Evolutionary conservation across 2,888 invertebrate genomes (phyloP).

Genomic region (Metallyticus violacea): DNA sequence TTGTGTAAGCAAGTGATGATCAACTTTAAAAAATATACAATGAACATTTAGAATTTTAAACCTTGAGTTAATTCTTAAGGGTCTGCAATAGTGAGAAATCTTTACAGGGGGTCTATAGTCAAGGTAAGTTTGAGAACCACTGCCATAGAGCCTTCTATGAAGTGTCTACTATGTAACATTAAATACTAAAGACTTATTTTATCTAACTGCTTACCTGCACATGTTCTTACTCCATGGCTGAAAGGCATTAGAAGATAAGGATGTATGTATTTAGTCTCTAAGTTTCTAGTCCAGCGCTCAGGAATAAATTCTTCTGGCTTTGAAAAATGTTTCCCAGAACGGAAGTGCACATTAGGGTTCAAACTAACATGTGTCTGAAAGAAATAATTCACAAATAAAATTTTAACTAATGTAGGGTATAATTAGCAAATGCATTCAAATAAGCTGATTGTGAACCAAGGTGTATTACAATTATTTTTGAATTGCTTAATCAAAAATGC

Average conservation of each 20-base stretch:
- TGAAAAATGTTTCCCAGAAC: conserved; percentile 40
- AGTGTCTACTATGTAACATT: not conserved
- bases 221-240: conserved; percentile 53
- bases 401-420: not conserved
- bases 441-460: not conserved
- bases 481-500: too few relatives aligned
- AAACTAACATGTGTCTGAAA: conserved; percentile 33
- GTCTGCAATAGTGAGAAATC: too few relatives aligned
- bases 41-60: too few relatives aligned
- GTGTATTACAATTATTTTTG: not conserved
- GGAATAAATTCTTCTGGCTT: conserved; percentile 40
- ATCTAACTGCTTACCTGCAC: conserved; percentile 46
- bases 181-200: too few relatives aligned
- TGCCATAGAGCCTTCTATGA: too few relatives aligned
- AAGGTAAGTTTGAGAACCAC: too few relatives aligned
- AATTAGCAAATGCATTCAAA: not conserved
- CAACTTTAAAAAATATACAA: too few relatives aligned
- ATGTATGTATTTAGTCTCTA: conserved; percentile 39
- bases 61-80: too few relatives aligned
- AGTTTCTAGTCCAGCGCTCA: conserved; percentile 42
- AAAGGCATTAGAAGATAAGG: conserved; percentile 53
- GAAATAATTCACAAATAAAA: not conserved
- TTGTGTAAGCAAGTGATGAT: too few relatives aligned
- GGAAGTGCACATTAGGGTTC: conserved; percentile 40
- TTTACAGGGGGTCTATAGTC: too few relatives aligned